Percentiles rank a stretch among this genome's conserved stretches.
phyloP scores from a whole-genome alignment of 2,888 invertebrate genomes.

The Ochropacha duplaris region DNA sequence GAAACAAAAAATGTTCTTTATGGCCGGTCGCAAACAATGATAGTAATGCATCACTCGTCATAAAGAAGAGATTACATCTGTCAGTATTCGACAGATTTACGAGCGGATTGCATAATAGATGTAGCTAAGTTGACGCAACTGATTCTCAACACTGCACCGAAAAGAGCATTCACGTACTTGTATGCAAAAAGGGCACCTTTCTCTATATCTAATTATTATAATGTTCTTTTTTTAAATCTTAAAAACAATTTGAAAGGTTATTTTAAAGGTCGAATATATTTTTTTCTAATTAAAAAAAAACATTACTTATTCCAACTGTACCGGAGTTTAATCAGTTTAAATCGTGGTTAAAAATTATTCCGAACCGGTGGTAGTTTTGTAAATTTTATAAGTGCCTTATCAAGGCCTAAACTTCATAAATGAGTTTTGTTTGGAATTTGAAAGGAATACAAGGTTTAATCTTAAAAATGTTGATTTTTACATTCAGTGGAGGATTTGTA shows the following conservation, averaged over 20 bases:
- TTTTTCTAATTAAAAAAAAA: too few relatives aligned
- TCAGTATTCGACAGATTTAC: slow-evolving; percentile 69
- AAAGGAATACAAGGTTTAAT: too few relatives aligned
- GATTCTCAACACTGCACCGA: slow-evolving; percentile 7
- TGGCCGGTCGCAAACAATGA: slow-evolving; percentile 63
- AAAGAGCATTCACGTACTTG: slow-evolving; percentile 18
- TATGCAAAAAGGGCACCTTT: neutral
- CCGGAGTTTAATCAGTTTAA: too few relatives aligned
- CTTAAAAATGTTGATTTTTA: too few relatives aligned
- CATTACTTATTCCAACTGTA: too few relatives aligned
- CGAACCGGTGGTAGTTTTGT: too few relatives aligned
- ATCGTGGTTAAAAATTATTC: too few relatives aligned
- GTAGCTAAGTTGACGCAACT: slow-evolving; percentile 31
- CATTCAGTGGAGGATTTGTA: too few relatives aligned
- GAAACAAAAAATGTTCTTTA: slow-evolving; percentile 50
- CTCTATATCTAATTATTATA: neutral
- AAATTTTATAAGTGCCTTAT: too few relatives aligned
- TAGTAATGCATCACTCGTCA: slow-evolving; percentile 78
- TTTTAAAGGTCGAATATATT: neutral
- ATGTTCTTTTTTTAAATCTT: neutral
- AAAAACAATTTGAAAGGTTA: neutral
- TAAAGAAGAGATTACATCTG: slow-evolving; percentile 76
- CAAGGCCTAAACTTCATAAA: too few relatives aligned
- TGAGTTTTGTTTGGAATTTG: too few relatives aligned
- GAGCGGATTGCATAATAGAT: slow-evolving; percentile 63